Percentiles rank a stretch among this genome's conserved stretches.
These are phyloP conservation scores for Nyleta sp. DNA, from an alignment of 2,888 invertebrate genomes.

Conservation along the genomic window DNA sequence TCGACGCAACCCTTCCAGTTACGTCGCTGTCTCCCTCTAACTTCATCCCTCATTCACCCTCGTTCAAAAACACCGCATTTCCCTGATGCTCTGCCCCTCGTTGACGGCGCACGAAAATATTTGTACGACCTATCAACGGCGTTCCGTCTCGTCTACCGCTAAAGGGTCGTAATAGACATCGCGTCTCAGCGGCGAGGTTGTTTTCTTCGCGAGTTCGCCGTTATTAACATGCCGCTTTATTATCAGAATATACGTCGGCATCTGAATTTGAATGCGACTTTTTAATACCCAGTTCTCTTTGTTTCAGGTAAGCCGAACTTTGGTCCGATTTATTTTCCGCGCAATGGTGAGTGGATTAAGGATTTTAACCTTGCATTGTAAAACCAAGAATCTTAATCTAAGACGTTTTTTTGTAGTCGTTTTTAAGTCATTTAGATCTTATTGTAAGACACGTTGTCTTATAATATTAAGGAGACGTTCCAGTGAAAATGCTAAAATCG, in stretches of 20 bases:
- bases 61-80: constrained; percentile 54
- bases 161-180: constrained; percentile 59
- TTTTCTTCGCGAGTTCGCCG: constrained; percentile 29
- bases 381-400: too few relatives aligned
- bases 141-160: constrained; percentile 53
- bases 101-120: constrained; percentile 62
- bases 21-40: constrained; percentile 34
- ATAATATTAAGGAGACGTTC: too few relatives aligned
- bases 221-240: constrained; percentile 43
- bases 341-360: too few relatives aligned
- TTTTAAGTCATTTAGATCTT: too few relatives aligned
- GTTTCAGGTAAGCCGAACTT: constrained; percentile 47
- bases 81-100: constrained; percentile 54
- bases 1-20: constrained; percentile 50
- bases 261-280: constrained; percentile 21
- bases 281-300: constrained; percentile 5
- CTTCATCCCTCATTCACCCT: constrained; percentile 59
- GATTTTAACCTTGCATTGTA: too few relatives aligned
- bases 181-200: constrained; percentile 22
- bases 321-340: too few relatives aligned
- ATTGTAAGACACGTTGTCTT: too few relatives aligned
- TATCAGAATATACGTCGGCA: constrained; percentile 1
- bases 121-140: constrained; percentile 63
- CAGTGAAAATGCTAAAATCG: too few relatives aligned
- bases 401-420: too few relatives aligned